Evolutionary conservation across 1,140 invertebrate genomes (phyloP).

Genomic region (Ditylenchus dipsaci): DNA sequence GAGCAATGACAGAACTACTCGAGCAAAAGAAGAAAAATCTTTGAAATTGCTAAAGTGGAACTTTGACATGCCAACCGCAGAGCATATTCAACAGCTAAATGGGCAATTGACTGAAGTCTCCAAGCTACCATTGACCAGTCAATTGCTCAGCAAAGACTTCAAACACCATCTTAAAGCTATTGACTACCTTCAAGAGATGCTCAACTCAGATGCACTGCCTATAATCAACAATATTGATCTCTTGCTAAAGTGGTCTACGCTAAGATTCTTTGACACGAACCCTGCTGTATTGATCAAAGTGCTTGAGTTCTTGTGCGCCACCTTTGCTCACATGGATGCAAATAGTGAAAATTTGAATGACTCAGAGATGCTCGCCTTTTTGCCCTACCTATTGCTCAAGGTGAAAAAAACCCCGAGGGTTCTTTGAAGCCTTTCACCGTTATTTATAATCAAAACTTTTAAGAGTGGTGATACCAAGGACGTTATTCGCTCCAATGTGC

Average conservation of each 20-base stretch:
- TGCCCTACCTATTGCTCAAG: conserved; percentile 87
- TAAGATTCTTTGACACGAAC: conserved; percentile 96
- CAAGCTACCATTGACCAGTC: conserved; percentile 70
- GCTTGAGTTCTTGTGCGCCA: conserved; percentile 78
- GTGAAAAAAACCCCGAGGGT: conserved; percentile 60
- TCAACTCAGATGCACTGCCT: conserved; percentile 71
- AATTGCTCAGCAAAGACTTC: conserved; percentile 92
- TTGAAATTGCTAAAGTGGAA: conserved; percentile 79
- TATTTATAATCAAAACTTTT: not conserved
- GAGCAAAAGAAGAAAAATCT: conserved; percentile 30
- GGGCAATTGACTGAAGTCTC: conserved; percentile 75
- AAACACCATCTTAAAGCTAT: conserved; percentile 92
- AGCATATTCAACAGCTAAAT: conserved; percentile 84
- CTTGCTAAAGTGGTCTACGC: conserved; percentile 88
- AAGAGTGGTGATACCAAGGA: conserved; percentile 93
- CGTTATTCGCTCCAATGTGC: conserved; percentile 79
- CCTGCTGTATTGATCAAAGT: conserved; percentile 89
- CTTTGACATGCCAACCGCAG: conserved; percentile 78
- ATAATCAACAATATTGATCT: conserved; percentile 85
- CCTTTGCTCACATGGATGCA: conserved; percentile 75
- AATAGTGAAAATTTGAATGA: conserved; percentile 80
- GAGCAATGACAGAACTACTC: conserved; percentile 17
- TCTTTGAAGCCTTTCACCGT: not conserved
- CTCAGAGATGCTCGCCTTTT: conserved; percentile 82
- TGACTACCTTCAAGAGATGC: conserved; percentile 75